Base-by-base conservation (phyloP, 2,113 vertebrate genomes). In the Nansenia antarctica region DNA sequence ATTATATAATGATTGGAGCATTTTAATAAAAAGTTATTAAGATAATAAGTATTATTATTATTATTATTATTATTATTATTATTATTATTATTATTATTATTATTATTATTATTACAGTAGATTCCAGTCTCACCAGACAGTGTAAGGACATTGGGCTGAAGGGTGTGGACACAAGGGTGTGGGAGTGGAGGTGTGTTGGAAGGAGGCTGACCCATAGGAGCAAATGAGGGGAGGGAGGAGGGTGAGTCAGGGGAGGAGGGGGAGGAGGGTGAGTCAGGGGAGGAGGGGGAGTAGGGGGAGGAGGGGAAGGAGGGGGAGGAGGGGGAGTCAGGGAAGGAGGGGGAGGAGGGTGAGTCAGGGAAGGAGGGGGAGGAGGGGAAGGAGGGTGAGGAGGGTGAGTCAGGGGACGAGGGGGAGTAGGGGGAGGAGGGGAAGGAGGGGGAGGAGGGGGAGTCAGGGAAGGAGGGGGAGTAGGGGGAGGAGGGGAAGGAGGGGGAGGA, bases 71-170 rank as follows among this genome's bases (percentile, higher is more conserved):
- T n/a, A n/a, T n/a, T n/a, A n/a, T n/a, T n/a, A n/a, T n/a, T n/a
- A n/a, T n/a, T n/a, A n/a, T n/a, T n/a, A n/a, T n/a, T n/a, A n/a
- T n/a, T n/a, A n/a, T n/a, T n/a, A n/a, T n/a, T n/a, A n/a, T n/a
- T n/a, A n/a, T n/a, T n/a, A n/a, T n/a, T n/a, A n/a, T n/a, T n/a
- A n/a, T n/a, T n/a, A n/a, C n/a, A n/a, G n/a, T n/a, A n/a, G n/a
- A n/a, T n/a, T n/a, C n/a, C 34, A 7, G n/a, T 65, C 83, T 88
- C 72, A 89, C 85, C 82, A 14, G 86, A 90, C 35, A 80, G 76
- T 58, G 84, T 85, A 20, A 90, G 70, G 61, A 74, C 37, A 20
- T 39, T 12, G 7, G 73, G 82, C 57, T 79, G 67, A 59, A 83
- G 60, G 37, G 78, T 75, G 72, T 39, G 20, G n/a, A n/a, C n/a